Evolutionary conservation across 2,888 invertebrate species (phyloP).

Genomic region (Chouioia cunea): DNA sequence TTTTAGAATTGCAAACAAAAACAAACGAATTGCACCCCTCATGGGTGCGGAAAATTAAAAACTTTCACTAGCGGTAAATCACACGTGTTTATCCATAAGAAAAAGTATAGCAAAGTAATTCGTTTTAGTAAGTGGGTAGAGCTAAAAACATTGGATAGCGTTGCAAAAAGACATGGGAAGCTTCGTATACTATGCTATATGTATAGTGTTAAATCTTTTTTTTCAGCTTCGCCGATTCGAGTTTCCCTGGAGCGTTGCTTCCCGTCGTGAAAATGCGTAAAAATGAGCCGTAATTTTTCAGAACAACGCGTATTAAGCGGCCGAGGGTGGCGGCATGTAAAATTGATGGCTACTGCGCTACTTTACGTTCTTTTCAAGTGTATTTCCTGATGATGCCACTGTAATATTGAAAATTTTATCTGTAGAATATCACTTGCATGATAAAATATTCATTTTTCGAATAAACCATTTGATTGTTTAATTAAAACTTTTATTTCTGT

Average conservation of each 20-base stretch:
- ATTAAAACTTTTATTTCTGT: too few relatives aligned
- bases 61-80: slow-evolving; percentile 33
- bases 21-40: neutral
- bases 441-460: too few relatives aligned
- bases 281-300: slow-evolving; percentile 45
- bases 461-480: too few relatives aligned
- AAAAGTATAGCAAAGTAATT: slow-evolving; percentile 43
- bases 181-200: too few relatives aligned
- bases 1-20: neutral
- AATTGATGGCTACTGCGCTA: slow-evolving; percentile 19
- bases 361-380: neutral
- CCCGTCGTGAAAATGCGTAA: slow-evolving; percentile 41
- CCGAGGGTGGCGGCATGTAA: neutral
- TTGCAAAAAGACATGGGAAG: slow-evolving; percentile 20
- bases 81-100: slow-evolving; percentile 12
- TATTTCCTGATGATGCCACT: too few relatives aligned
- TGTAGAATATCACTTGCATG: too few relatives aligned
- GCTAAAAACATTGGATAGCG: too few relatives aligned
- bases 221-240: slow-evolving; percentile 18
- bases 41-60: slow-evolving; percentile 32
- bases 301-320: slow-evolving; percentile 33
- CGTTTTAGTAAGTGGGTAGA: slow-evolving; percentile 33
- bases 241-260: neutral
- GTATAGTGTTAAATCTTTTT: slow-evolving; percentile 38
- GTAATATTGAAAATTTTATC: too few relatives aligned